Percentiles rank a stretch among this genome's conserved stretches.
Evolutionary conservation across 2,113 vertebrate genomes (phyloP).

Genomic region (Vulpes lagopus): DNA sequence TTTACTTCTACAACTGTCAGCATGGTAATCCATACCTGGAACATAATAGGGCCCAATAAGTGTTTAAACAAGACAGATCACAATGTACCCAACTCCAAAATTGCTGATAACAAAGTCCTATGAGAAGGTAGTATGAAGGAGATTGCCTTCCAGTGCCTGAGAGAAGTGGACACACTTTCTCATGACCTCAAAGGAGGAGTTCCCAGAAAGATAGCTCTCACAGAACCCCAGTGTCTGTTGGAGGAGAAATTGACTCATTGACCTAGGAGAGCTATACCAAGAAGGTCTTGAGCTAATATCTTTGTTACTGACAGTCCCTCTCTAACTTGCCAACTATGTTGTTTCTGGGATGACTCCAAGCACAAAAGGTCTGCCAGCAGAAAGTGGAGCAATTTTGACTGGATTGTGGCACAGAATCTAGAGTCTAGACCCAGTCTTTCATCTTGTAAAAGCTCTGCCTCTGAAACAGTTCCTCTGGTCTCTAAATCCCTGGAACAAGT

Average conservation of each 20-base stretch:
- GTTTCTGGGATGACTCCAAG: neutral
- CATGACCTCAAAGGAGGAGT: neutral
- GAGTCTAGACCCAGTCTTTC: neutral
- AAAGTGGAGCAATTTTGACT: neutral
- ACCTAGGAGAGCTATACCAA: neutral
- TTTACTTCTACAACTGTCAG: neutral
- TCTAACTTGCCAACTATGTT: neutral
- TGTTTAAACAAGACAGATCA: neutral
- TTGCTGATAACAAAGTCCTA: neutral
- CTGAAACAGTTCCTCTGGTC: neutral
- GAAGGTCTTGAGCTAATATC: neutral
- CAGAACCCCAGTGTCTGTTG: neutral
- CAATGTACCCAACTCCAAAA: neutral
- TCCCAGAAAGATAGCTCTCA: neutral
- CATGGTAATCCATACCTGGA: neutral
- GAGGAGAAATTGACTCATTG: neutral
- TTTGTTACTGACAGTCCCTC: neutral
- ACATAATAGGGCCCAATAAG: neutral
- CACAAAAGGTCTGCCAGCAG: neutral
- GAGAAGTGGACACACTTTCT: neutral
- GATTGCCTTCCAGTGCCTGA: neutral
- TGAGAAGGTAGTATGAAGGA: neutral
- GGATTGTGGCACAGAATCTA: neutral
- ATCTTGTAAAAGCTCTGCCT: neutral
- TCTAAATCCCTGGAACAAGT: neutral